These are phyloP conservation scores for Acomys russatus DNA, from an alignment of 2,797 vertebrate species.

Conservation along the genomic window DNA sequence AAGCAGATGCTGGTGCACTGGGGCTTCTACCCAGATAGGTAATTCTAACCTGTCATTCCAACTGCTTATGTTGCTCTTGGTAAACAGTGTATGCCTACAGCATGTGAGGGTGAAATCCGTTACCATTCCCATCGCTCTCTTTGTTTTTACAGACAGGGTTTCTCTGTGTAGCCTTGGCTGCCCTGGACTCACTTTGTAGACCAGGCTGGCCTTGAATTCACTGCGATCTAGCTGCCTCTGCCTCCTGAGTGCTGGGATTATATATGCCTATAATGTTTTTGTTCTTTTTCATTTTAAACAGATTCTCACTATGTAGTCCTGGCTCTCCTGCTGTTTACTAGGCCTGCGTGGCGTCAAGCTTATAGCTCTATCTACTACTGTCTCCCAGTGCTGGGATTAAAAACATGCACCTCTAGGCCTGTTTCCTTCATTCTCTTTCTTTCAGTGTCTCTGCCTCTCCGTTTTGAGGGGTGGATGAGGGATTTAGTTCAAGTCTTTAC, in stretches of 20 bases:
- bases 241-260: background rate
- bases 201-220: background rate
- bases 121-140: background rate
- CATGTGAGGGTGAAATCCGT: background rate
- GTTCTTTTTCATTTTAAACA: background rate
- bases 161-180: background rate
- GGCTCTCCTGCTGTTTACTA: background rate
- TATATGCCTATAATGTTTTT: background rate
- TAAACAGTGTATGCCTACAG: background rate
- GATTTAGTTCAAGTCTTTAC: background rate
- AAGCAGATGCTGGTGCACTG: conserved; percentile 98
- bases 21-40: conserved; percentile 98
- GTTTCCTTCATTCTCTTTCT: background rate
- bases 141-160: background rate
- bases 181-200: background rate
- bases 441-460: background rate
- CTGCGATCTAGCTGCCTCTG: background rate
- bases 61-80: background rate
- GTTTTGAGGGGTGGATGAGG: no score
- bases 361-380: background rate
- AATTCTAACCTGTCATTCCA: conserved; percentile 71
- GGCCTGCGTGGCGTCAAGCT: background rate
- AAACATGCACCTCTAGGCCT: background rate
- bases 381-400: background rate
- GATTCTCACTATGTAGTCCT: background rate